Percentiles rank a stretch among this genome's conserved stretches.
These are phyloP conservation scores for Lepas anatifera DNA, from an alignment of 2,888 invertebrate species.

Conservation along the genomic window DNA sequence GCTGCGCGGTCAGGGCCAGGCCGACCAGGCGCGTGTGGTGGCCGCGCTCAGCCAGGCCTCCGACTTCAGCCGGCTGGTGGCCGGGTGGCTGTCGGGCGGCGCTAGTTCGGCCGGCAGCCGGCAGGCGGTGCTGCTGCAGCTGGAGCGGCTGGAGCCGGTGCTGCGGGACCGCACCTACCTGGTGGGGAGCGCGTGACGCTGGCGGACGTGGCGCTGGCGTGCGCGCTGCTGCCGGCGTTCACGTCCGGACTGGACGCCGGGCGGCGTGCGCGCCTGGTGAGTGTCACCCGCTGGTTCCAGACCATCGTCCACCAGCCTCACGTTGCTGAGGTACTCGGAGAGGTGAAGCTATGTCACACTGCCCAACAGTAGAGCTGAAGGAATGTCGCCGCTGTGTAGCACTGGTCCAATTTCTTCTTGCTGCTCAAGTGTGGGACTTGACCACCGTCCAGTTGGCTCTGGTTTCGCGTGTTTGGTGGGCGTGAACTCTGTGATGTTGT, in stretches of 20 bases:
- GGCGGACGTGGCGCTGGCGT: constrained; percentile 36
- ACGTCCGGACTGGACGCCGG: constrained; percentile 30
- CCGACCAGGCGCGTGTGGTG: not conserved
- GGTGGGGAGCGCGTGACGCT: constrained; percentile 36
- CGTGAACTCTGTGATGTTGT: no score
- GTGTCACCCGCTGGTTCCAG: constrained; percentile 36
- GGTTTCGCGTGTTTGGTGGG: no score
- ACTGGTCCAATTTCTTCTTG: no score
- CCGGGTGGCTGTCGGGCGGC: constrained; percentile 5
- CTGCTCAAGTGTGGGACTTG: no score
- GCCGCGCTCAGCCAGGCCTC: constrained; percentile 16
- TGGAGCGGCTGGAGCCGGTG: constrained; percentile 31
- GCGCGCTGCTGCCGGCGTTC: constrained; percentile 32
- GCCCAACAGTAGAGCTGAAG: no score
- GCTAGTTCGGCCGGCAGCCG: not conserved
- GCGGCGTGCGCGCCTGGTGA: constrained; percentile 29
- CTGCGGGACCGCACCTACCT: constrained; percentile 35
- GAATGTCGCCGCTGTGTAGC: no score
- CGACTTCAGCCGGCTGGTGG: constrained; percentile 14
- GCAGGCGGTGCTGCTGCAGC: constrained; percentile 25
- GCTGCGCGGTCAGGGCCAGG: not conserved
- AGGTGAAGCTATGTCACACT: not conserved
- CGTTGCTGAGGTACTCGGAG: constrained; percentile 27
- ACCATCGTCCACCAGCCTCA: constrained; percentile 35
- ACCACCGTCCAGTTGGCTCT: no score